Evolutionary conservation across 1,140 invertebrate species (phyloP), one percentile per base, ranked within the genome.

Genomic region (Drosophila dunni): DNA sequence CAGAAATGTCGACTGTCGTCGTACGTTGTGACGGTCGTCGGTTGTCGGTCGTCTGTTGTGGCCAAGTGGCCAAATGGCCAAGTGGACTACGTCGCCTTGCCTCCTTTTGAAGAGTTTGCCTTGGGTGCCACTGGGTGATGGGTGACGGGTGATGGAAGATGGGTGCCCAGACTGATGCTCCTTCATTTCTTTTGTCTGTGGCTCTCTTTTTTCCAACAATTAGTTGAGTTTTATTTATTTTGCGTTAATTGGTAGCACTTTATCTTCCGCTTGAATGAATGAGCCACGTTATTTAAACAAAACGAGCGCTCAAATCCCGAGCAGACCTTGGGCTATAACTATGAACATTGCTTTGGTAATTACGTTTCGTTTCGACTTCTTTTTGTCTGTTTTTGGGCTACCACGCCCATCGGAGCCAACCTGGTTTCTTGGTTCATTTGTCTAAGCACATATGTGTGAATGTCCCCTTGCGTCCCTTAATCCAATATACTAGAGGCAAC

Each of bases 181-280:
- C 36, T 76, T 66, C 67, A 71, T 72, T 71, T 76, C 74, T 76
- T 64, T 64, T 70, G 66, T 75, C 38, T 54, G 61, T 13, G 46
- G 42, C 53, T 33, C 57, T 40, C 57, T 54, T 81, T 86, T 81
- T 81, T 81, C 64, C 83, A 91, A 91, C 89, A 91, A 91, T 91
- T 91, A 91, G 89, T 91, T 82, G 83, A 85, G 89, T 91, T 91
- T 91, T 91, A 91, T 91, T 91, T 91, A 91, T 91, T 91, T 91
- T 91, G 83, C 89, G 89, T 91, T 91, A 91, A 91, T 91, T 91
- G 89, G 84, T 85, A 91, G 89, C 89, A 91, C 89, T 91, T 91
- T 91, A 91, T 91, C 89, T 91, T 91, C 70, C 58, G 83, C 76
- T 66, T 73, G 74, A 89, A 81, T 91, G 81, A 89, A 91, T 91